Evolutionary conservation across 2,113 vertebrate species (phyloP), one percentile per base, ranked within the genome.

Genomic region (Heliornis fulica): DNA sequence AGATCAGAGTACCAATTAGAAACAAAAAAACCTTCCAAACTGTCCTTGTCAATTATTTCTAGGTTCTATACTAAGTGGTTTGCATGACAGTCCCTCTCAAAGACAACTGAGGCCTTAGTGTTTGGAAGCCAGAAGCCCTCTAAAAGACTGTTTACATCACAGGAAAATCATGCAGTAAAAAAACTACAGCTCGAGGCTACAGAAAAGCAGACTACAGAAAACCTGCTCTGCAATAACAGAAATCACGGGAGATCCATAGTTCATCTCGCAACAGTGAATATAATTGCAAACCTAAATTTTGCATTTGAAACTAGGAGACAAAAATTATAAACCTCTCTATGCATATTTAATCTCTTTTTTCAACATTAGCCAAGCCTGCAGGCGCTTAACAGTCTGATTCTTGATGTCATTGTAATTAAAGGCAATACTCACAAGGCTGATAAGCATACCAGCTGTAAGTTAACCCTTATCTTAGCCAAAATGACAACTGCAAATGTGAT

Each of bases 371-470:
- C 90, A 96, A 96, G 77, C 87, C 83, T 90, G 89, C 65, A 92
- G 82, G 90, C 61, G 1, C 70, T 95, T 61, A 92, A 75, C 84
- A 81, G 83, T 63, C 75, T 18, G 13, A 87, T 94, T 87, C 78
- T 95, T 93, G 51, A 88, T 83, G 94, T 88, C 90, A 87, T 31
- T 91, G 82, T 91, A 96, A 96, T 94, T 95, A 96, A 93, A 95
- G 83, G 89, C 89, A 96, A 82, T 92, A 83, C 57, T 96, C 83
- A 79, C 25, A 93, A 70, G 48, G 51, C 92, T 84, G 83, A 91
- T 96, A 96, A 96, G 78, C 64, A 65, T 22, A 57, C 51, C 87
- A 96, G 84, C 88, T 95, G 71, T 83, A 87, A 71, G 40, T 95
- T 96, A 95, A 94, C 90, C 54, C 81, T 82, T 96, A 94, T 81